phyloP scores from a whole-genome alignment of 2,113 vertebrate species.

The Hippocampus abdominalis region DNA sequence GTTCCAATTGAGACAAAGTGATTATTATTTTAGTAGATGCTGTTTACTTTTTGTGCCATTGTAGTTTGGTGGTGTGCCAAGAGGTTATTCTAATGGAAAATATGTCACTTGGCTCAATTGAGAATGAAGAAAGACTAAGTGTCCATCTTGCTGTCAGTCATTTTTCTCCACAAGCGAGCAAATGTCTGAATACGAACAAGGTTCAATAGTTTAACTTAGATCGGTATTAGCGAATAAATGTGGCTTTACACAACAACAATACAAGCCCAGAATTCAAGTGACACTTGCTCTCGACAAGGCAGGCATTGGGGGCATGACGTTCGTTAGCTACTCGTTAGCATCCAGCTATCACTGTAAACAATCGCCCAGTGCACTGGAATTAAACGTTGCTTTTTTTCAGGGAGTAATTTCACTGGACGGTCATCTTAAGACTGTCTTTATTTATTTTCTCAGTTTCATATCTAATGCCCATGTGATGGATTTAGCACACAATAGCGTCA shows the following conservation, averaged over 20 bases:
- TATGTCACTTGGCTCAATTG: background rate
- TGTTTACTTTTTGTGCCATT: background rate
- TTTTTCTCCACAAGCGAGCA: background rate
- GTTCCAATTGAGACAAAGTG: background rate
- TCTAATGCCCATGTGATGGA: background rate
- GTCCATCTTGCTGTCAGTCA: background rate
- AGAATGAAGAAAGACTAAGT: background rate
- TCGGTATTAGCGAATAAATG: background rate
- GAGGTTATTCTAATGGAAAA: background rate
- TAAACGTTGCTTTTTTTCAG: background rate
- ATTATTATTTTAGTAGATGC: background rate
- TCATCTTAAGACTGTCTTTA: background rate
- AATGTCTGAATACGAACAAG: background rate
- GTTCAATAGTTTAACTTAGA: background rate
- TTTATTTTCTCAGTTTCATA: background rate
- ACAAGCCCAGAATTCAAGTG: background rate
- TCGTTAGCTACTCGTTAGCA: conserved; percentile 26
- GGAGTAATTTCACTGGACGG: background rate
- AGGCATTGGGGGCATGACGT: background rate
- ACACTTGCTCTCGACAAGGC: background rate
- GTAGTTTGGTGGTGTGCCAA: background rate
- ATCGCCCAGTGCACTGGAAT: background rate
- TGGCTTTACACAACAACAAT: background rate
- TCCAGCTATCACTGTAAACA: conserved; percentile 4
- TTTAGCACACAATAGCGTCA: conserved; percentile 14